Evolutionary conservation across 2,113 vertebrate species (phyloP), one percentile per base, ranked within the genome.

Genomic region (Morone saxatilis): DNA sequence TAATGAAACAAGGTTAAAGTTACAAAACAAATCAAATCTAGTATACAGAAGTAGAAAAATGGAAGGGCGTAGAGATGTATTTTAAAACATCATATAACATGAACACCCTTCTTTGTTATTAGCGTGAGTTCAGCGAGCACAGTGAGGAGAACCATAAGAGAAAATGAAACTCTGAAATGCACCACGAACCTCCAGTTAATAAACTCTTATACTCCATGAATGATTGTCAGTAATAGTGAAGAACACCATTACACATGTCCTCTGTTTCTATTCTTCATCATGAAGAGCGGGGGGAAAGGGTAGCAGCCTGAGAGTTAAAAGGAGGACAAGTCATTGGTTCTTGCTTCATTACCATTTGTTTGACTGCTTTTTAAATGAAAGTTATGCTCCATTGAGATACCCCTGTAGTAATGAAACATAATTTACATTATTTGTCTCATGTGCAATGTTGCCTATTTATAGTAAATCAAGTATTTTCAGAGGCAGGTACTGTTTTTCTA

Each of bases 161-260:
- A 86, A 87, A 89, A 72, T 83, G 78, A 83, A 71, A 45, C 31
- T 62, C 68, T 87, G 68, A 85, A 90, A 85, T 87, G 73, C 67
- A 84, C 53, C 48, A 76, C 14, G 68, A 89, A 81, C 82, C 71
- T 80, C 31, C 53, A 11, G 71, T 79, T 90, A 87, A 91, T 89
- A 81, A 86, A 82, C 80, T 86, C 86, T 83, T 59, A 57, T 67
- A 20, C 79, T 79, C 71, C 43, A 68, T 88, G 76, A 90, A 68
- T 85, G 85, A 88, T 77, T 62, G 72, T 84, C 80, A 83, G 72
- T 48, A 78, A 84, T 66, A 67, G 86, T 59, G 76, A 62, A 84
- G 71, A 86, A 83, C 76, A 78, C 57, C 73, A 89, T 93, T 93
- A 81, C 76, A 83, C 66, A 54, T 70, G 71, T 80, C 59, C 66